A percentile compares a stretch with the other conserved stretches of the same genome.
Conservation (phyloP, 2,797 vertebrate genomes). For the Anabas testudineus region DNA sequence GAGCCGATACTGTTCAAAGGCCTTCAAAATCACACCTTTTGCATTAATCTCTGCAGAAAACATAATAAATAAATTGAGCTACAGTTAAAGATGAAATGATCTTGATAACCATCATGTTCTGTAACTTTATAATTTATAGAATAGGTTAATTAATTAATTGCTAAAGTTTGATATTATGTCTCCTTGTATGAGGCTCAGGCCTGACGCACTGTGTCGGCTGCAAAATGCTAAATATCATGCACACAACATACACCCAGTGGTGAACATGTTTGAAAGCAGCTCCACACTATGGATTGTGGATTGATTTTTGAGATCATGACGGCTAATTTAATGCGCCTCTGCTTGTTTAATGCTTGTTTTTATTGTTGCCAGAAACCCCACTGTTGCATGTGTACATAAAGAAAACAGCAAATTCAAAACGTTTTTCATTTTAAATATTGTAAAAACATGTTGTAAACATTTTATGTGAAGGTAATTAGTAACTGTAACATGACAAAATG, state of each 20-base stretch:
- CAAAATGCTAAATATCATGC: slow-evolving; percentile 2
- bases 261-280: background rate
- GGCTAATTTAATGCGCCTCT: too few species aligned
- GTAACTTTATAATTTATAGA: background rate
- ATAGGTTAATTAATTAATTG: slow-evolving; percentile 11
- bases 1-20: slow-evolving; percentile 94
- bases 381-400: too few species aligned
- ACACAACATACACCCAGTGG: background rate
- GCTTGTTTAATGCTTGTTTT: too few species aligned
- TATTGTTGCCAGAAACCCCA: too few species aligned
- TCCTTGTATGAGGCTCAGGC: background rate
- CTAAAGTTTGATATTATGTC: background rate
- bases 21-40: slow-evolving; percentile 93
- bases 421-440: background rate
- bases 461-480: too few species aligned
- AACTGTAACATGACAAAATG: too few species aligned
- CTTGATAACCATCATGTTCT: background rate
- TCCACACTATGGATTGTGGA: too few species aligned
- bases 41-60: slow-evolving; percentile 91
- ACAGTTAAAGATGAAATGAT: slow-evolving; percentile 7
- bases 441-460: too few species aligned
- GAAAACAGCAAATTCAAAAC: background rate
- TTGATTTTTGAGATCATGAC: too few species aligned
- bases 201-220: background rate
- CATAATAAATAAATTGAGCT: slow-evolving; percentile 6